Base-by-base conservation (phyloP, 1,140 invertebrate genomes). In the Melipona quadrifasciata region DNA sequence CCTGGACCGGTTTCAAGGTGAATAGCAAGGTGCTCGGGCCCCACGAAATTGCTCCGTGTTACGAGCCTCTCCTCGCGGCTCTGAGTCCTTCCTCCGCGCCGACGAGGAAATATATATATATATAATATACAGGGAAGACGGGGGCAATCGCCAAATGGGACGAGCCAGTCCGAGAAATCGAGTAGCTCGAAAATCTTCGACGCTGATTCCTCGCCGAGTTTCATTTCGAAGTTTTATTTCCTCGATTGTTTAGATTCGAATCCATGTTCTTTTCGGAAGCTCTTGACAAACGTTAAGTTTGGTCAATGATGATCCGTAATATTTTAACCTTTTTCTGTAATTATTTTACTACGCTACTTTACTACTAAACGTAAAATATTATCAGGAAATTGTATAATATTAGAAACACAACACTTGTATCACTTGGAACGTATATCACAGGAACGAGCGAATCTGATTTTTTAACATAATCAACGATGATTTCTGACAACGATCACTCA, bases 1-100 rank as follows among this genome's bases (percentile, higher is more conserved):
- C 24, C 24, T 61, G 74, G 57, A 64, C 89, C 88, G 89, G 89
- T 90, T 90, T 90, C 88, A 87, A 90, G 86, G 88, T 87, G 89
- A 90, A 90, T 86, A 87, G 83, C 88, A 85, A 89, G 88, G 82
- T 87, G 85, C 85, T 76, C 78, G 64, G 39, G n/a, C 57, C 67
- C 76, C 47, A 76, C 87, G 74, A 89, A 89, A 89, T 89, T 89
- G 81, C 87, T 82, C 71, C 81, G 75, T 71, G 84, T 86, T 84
- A 81, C 87, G 79, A 84, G 84, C 76, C 51, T 34, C 61, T 14
- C 64, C 39, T 47, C 39, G 39, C 39, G 39, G 24, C 68, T 61
- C 55, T 64, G 65, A 83, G 58, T 61, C 61, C 61, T 27, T 57
- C 70, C 74, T 58, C 68, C n/a, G 31, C 67, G 53, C 21, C 34